Conservation (phyloP, 2,113 vertebrate species). For the Gavialis gangeticus region DNA sequence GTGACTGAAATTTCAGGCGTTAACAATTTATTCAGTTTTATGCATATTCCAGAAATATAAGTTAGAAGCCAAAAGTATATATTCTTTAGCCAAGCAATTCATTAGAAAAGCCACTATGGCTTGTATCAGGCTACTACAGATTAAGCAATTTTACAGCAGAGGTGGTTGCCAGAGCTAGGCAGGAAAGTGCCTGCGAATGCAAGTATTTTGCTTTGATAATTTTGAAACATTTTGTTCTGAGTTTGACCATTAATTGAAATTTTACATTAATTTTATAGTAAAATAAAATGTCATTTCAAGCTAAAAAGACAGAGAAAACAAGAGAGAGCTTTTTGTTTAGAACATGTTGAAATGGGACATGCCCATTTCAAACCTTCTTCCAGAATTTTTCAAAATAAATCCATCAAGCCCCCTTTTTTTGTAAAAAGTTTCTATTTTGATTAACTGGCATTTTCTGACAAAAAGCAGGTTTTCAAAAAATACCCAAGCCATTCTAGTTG, state of each 20-base stretch:
- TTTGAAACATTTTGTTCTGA: background rate
- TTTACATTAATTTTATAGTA: background rate
- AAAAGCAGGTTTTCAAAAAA: background rate
- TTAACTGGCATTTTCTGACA: background rate
- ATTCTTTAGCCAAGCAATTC: background rate
- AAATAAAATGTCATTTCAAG: background rate
- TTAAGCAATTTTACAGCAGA: background rate
- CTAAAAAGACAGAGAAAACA: background rate
- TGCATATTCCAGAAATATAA: background rate
- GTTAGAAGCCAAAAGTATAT: background rate
- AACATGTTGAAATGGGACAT: no score
- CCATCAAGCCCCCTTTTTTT: background rate
- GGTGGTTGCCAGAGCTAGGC: background rate
- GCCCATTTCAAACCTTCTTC: no score
- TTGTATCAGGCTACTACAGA: fast-evolving
- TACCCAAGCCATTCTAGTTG: background rate
- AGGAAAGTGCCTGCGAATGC: background rate
- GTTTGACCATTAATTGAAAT: background rate
- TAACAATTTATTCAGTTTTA: background rate
- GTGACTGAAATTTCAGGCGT: conserved; percentile 8
- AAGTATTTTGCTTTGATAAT: background rate
- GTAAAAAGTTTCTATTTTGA: background rate
- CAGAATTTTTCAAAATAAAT: background rate
- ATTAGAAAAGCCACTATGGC: background rate
- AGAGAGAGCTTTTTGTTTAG: no score